A percentile compares a stretch with the other conserved stretches of the same genome.
phyloP scores from a whole-genome alignment of 2,888 invertebrate genomes.

The Thymelicus lineola region DNA sequence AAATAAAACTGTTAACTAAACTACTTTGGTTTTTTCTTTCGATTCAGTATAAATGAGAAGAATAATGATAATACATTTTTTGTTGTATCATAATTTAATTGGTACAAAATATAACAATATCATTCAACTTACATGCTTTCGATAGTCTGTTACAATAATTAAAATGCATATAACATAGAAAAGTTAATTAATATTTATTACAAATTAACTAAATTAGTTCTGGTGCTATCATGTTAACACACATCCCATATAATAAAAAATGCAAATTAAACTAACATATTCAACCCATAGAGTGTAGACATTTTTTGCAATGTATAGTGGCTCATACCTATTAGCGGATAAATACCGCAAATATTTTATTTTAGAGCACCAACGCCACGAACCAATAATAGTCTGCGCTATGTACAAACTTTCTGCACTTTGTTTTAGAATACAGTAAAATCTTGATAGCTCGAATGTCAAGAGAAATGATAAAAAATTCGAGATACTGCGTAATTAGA shows the following conservation, averaged over 20 bases:
- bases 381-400: too few relatives aligned
- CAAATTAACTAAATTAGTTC: conserved; percentile 8
- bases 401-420: too few relatives aligned
- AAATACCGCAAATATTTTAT: neutral
- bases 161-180: conserved; percentile 43
- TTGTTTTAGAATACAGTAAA: too few relatives aligned
- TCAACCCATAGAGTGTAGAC: neutral
- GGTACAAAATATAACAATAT: conserved; percentile 77
- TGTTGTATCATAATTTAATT: conserved; percentile 63
- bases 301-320: neutral
- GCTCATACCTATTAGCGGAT: neutral
- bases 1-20: conserved; percentile 55
- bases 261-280: conserved; percentile 8
- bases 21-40: conserved; percentile 31
- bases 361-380: too few relatives aligned
- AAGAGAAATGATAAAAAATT: too few relatives aligned
- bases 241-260: conserved; percentile 32
- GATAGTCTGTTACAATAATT: conserved; percentile 53
- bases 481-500: too few relatives aligned
- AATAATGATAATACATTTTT: neutral
- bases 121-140: conserved; percentile 64
- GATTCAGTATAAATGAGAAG: neutral
- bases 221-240: conserved; percentile 20
- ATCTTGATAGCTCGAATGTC: too few relatives aligned
- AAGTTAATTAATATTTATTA: conserved; percentile 24